A percentile compares a stretch with the other conserved stretches of the same genome.
phyloP scores from a whole-genome alignment of 2,797 vertebrate species.

The Euthynnus affinis region DNA sequence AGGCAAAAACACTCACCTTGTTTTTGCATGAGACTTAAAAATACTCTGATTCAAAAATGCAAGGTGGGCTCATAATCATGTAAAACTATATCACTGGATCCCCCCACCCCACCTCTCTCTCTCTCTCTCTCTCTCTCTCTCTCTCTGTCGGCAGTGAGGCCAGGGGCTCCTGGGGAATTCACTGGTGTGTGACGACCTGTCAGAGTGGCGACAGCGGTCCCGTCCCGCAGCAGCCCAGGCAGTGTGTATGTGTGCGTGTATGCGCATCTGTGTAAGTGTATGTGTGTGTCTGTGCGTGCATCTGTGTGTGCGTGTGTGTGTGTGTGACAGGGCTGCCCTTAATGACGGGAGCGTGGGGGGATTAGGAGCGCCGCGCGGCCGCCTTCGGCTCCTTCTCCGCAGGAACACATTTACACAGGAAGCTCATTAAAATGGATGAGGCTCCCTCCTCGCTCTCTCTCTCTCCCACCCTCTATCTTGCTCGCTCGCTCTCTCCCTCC shows the following conservation, averaged over 20 bases:
- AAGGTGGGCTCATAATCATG: slow-evolving; percentile 66
- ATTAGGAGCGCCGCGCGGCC: slow-evolving; percentile 87
- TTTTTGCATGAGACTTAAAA: slow-evolving; percentile 54
- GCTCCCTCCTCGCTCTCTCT: slow-evolving; percentile 79
- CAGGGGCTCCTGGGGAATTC: slow-evolving; percentile 85
- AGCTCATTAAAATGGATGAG: slow-evolving; percentile 92
- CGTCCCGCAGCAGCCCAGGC: slow-evolving; percentile 74
- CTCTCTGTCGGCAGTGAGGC: slow-evolving; percentile 79
- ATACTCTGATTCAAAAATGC: slow-evolving; percentile 50
- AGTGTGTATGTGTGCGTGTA: slow-evolving; percentile 44
- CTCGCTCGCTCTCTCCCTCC: slow-evolving; percentile 56
- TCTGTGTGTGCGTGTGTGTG: slow-evolving; percentile 55
- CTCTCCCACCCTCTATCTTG: slow-evolving; percentile 52
- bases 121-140: slow-evolving; percentile 44
- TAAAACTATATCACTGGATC: slow-evolving; percentile 55
- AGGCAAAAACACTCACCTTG: slow-evolving; percentile 56
- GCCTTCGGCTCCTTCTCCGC: slow-evolving; percentile 87
- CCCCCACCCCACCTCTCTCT: slow-evolving; percentile 5
- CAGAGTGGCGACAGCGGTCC: slow-evolving; percentile 85
- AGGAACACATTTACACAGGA: slow-evolving; percentile 90
- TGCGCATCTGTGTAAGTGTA: slow-evolving; percentile 70
- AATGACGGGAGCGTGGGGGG: slow-evolving; percentile 88
- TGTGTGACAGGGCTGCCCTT: slow-evolving; percentile 86
- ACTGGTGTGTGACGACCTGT: slow-evolving; percentile 89
- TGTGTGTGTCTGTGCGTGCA: slow-evolving; percentile 42